Conservation (phyloP, 23 tunicate genomes). For the Ciona savignyi region DNA sequence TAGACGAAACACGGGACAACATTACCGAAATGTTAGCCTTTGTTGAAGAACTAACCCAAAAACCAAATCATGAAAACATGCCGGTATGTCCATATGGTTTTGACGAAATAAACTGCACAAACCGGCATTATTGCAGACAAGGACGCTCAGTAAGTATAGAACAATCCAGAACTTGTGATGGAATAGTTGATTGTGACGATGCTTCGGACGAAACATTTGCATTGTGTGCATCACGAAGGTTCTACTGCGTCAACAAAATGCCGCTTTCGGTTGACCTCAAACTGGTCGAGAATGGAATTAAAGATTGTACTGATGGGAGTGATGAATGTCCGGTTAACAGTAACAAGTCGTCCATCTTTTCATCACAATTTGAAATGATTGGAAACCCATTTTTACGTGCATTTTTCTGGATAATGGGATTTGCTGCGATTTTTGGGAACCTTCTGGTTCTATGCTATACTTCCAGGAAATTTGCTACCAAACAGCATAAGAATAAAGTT, state of each 20-base stretch:
- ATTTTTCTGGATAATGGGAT: constrained; percentile 8
- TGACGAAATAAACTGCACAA: too few relatives aligned
- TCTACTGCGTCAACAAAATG: neutral
- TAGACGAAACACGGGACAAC: too few relatives aligned
- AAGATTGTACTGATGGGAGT: constrained; percentile 16
- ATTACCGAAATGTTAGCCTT: too few relatives aligned
- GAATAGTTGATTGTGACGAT: constrained; percentile 6
- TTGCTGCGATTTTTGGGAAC: constrained; percentile 4
- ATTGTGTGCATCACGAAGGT: neutral
- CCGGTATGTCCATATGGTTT: too few relatives aligned
- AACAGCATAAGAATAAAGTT: neutral
- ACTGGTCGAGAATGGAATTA: constrained; percentile 7
- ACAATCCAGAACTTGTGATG: neutral
- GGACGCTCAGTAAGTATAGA: neutral
- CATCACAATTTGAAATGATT: constrained; percentile 2
- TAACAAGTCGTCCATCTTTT: too few relatives aligned
- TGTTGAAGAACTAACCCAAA: too few relatives aligned
- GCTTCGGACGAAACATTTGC: neutral
- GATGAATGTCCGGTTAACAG: too few relatives aligned
- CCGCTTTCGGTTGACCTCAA: neutral
- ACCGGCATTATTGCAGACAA: neutral
- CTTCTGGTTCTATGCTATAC: neutral
- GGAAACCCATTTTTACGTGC: constrained; percentile 13
- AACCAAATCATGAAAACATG: too few relatives aligned
- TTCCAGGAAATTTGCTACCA: neutral